These are phyloP conservation scores for Protosalanx chinensis DNA, from an alignment of 2,797 vertebrate species.

Conservation along the genomic window DNA sequence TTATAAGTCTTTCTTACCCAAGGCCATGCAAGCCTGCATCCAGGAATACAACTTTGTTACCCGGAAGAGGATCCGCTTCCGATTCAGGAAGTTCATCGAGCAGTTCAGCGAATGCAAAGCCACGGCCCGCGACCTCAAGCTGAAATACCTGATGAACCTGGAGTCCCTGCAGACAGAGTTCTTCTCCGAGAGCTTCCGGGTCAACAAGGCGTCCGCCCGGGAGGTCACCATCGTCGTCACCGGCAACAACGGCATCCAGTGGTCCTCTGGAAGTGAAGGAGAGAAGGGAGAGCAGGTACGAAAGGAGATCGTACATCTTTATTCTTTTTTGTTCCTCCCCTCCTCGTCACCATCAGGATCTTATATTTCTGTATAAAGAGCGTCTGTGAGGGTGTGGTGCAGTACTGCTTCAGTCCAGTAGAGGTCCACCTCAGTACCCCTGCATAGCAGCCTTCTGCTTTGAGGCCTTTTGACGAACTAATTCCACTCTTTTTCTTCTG, in stretches of 20 bases:
- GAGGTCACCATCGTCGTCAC: conserved; percentile 83
- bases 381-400: neutral
- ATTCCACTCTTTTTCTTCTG: conserved; percentile 17
- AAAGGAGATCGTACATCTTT: neutral
- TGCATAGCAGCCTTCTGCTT: neutral
- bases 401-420: neutral
- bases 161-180: conserved; percentile 89
- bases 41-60: conserved; percentile 93
- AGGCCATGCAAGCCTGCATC: conserved; percentile 82
- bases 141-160: conserved; percentile 95
- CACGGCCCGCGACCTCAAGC: conserved; percentile 86
- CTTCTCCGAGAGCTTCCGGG: conserved; percentile 87
- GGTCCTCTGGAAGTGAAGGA: conserved; percentile 75
- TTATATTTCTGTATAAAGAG: neutral
- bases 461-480: neutral
- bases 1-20: conserved; percentile 93
- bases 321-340: neutral
- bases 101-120: conserved; percentile 91
- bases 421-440: neutral
- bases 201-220: conserved; percentile 77
- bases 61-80: conserved; percentile 91
- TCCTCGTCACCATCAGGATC: neutral
- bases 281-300: conserved; percentile 77
- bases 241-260: conserved; percentile 90
- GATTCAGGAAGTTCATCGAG: conserved; percentile 91